Conservation (phyloP, 2,797 vertebrate genomes). For the Cossypha polioptera region DNA sequence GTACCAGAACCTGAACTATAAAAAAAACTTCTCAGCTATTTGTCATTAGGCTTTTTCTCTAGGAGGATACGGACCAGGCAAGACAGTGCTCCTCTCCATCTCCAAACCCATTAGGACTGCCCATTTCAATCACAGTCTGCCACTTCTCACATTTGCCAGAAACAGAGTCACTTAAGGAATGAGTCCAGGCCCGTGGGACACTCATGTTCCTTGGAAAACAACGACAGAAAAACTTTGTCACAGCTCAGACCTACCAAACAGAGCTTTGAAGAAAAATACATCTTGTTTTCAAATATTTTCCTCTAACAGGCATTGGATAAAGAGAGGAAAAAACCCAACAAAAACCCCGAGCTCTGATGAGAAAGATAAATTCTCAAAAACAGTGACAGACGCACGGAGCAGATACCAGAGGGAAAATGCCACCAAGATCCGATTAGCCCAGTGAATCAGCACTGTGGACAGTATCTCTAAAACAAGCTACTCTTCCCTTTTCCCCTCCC, state of each 20-base stretch:
- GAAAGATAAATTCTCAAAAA: slow-evolving; percentile 64
- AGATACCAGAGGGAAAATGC: slow-evolving; percentile 50
- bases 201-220: not conserved
- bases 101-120: not conserved
- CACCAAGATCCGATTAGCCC: slow-evolving; percentile 56
- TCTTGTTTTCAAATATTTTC: slow-evolving; percentile 11
- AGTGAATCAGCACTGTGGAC: slow-evolving; percentile 50
- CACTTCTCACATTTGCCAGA: not conserved
- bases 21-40: not conserved
- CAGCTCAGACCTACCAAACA: not conserved
- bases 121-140: not conserved
- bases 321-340: not conserved
- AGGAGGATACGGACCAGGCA: not conserved
- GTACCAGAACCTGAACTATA: not conserved
- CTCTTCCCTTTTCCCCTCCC: slow-evolving; percentile 18
- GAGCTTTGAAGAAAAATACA: not conserved
- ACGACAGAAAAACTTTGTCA: not conserved
- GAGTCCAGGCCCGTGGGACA: not conserved
- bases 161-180: not conserved
- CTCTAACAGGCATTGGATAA: not conserved
- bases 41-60: not conserved
- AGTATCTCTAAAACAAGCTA: slow-evolving; percentile 61
- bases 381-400: slow-evolving; percentile 26
- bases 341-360: slow-evolving; percentile 35
- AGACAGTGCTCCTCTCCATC: not conserved